Conservation (phyloP, 2,797 vertebrate species). For the Neosilurus hyrtlii region DNA sequence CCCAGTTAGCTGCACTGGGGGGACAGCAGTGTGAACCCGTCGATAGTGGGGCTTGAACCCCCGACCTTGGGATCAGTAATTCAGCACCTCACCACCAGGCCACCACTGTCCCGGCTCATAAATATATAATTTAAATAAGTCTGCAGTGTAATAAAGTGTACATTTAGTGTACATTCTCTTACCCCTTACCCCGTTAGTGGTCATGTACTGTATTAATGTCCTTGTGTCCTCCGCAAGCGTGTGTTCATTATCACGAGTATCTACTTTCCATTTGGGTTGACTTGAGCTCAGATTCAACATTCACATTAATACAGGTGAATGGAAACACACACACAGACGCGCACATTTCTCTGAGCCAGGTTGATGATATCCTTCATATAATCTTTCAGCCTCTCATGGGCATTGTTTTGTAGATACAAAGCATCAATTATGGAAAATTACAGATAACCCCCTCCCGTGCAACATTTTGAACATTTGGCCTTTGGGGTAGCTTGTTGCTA, state of each 20-base stretch:
- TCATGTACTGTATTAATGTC: background rate
- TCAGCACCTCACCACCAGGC: too few species aligned
- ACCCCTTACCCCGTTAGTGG: background rate
- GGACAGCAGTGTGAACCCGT: too few species aligned
- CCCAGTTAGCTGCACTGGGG: too few species aligned
- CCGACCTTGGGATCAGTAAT: too few species aligned
- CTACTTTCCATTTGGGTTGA: background rate
- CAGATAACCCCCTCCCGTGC: background rate
- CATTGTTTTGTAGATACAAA: slow-evolving; percentile 19
- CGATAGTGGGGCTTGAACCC: too few species aligned
- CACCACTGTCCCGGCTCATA: too few species aligned
- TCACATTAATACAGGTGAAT: slow-evolving; percentile 12
- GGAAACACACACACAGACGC: slow-evolving; percentile 3
- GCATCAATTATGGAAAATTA: slow-evolving; percentile 11
- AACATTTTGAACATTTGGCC: slow-evolving; percentile 4
- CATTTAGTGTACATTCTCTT: too few species aligned
- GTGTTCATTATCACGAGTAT: background rate
- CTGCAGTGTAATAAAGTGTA: background rate
- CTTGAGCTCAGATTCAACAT: slow-evolving; percentile 6
- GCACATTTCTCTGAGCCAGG: background rate
- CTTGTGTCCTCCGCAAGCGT: background rate
- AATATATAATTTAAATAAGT: background rate
- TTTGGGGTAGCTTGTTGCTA: slow-evolving; percentile 23
- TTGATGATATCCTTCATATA: background rate
- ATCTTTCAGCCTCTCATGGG: background rate